Evolutionary conservation across 1,140 invertebrate genomes (phyloP).

Genomic region (Luehdorfia chinensis): DNA sequence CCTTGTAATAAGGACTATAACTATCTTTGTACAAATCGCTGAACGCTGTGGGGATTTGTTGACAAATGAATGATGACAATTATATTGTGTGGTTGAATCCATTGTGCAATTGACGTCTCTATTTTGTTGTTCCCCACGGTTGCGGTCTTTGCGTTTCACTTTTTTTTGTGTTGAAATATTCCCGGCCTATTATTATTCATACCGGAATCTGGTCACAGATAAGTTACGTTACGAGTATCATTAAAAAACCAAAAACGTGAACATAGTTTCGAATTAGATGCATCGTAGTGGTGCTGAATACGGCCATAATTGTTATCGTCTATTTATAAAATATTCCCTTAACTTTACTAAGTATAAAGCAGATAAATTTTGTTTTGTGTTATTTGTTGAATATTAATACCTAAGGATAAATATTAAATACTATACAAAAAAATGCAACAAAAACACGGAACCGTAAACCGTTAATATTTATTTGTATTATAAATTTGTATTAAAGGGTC

Average conservation of each 20-base stretch:
- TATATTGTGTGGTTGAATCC: slow-evolving; percentile 57
- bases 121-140: slow-evolving; percentile 44
- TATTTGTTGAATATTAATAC: no score
- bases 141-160: slow-evolving; percentile 18
- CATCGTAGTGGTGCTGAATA: no score
- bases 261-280: no score
- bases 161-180: slow-evolving; percentile 12
- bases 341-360: no score
- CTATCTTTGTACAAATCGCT: slow-evolving; percentile 21
- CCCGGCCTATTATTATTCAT: slow-evolving; percentile 14
- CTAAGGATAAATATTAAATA: no score
- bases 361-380: no score
- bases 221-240: neutral
- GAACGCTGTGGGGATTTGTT: slow-evolving; percentile 41
- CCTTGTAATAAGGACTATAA: slow-evolving; percentile 41
- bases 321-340: no score
- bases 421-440: no score
- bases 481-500: neutral
- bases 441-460: no score
- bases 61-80: slow-evolving; percentile 71
- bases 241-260: neutral
- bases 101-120: slow-evolving; percentile 61
- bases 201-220: neutral
- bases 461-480: no score
- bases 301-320: no score